Evolutionary conservation across 2,888 invertebrate genomes (phyloP).

Genomic region (Pedicia rivosa): DNA sequence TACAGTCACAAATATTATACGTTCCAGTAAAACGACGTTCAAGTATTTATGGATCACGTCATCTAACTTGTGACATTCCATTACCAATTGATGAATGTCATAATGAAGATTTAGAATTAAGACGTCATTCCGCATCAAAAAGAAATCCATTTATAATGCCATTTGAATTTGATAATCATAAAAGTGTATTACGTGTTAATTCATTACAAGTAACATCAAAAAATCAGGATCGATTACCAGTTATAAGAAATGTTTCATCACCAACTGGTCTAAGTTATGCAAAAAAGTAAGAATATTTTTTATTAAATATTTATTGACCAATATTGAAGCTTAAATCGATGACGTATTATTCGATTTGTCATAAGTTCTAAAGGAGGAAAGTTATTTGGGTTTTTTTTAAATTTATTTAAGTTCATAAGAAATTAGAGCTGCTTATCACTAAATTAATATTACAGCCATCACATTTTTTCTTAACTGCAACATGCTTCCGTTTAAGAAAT

Average conservation of each 20-base stretch:
- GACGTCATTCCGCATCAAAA: slow-evolving; percentile 17
- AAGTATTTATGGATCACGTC: slow-evolving; percentile 36
- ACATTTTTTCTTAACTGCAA: too few species aligned
- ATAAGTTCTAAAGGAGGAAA: too few species aligned
- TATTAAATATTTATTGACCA: too few species aligned
- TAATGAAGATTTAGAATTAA: slow-evolving; percentile 32
- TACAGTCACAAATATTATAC: slow-evolving; percentile 23
- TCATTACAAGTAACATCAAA: slow-evolving; percentile 24
- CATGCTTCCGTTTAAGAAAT: too few species aligned
- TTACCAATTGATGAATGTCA: slow-evolving; percentile 41
- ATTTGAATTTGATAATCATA: slow-evolving; percentile 2
- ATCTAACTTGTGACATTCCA: slow-evolving; percentile 44
- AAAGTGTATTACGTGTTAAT: slow-evolving; percentile 19
- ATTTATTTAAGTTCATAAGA: too few species aligned
- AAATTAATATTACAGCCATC: too few species aligned
- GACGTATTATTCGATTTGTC: too few species aligned
- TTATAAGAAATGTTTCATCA: slow-evolving; percentile 34
- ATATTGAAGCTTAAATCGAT: too few species aligned
- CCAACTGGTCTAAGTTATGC: slow-evolving; percentile 20
- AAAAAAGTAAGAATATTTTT: too few species aligned
- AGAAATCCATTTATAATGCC: slow-evolving; percentile 9
- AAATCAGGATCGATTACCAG: slow-evolving; percentile 23
- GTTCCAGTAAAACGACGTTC: slow-evolving; percentile 33
- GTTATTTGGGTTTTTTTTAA: too few species aligned
- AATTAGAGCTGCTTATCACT: too few species aligned